Conservation (phyloP, 1,140 invertebrate genomes). For the Triops longicaudatus region DNA sequence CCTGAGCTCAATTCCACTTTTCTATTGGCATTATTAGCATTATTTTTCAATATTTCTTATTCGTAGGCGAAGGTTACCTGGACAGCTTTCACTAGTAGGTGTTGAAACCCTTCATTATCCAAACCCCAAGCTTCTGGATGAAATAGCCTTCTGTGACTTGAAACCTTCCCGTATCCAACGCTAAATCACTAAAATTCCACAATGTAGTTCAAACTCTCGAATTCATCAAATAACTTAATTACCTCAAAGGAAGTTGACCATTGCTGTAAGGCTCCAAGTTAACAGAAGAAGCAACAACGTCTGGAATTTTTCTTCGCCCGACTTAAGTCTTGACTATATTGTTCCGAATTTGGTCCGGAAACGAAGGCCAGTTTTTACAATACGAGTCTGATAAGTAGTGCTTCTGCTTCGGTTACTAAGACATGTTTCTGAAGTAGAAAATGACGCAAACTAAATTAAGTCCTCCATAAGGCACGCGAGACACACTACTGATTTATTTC, state of each 20-base stretch:
- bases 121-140: slow-evolving; percentile 52
- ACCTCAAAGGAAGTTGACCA: slow-evolving; percentile 34
- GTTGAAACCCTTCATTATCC: slow-evolving; percentile 50
- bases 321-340: slow-evolving; percentile 42
- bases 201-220: too few species aligned
- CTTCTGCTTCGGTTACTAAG: slow-evolving; percentile 35
- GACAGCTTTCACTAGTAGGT: too few species aligned
- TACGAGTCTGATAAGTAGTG: slow-evolving; percentile 35
- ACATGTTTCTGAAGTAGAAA: slow-evolving; percentile 37
- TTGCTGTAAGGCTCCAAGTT: slow-evolving; percentile 38
- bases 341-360: slow-evolving; percentile 34
- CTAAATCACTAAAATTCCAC: too few species aligned
- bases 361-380: slow-evolving; percentile 46
- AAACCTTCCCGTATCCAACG: too few species aligned
- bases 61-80: too few species aligned
- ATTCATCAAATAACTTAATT: too few species aligned
- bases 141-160: slow-evolving; percentile 55
- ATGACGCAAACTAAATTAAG: slow-evolving; percentile 43
- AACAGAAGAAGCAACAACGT: slow-evolving; percentile 35
- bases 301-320: slow-evolving; percentile 35
- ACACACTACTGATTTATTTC: too few species aligned
- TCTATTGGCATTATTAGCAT: slow-evolving; percentile 31
- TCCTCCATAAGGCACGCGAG: slow-evolving; percentile 47
- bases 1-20: slow-evolving; percentile 48
- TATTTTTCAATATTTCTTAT: too few species aligned